Conservation (phyloP, 2,888 invertebrate species). For the Drosophila quasianomalipes region DNA sequence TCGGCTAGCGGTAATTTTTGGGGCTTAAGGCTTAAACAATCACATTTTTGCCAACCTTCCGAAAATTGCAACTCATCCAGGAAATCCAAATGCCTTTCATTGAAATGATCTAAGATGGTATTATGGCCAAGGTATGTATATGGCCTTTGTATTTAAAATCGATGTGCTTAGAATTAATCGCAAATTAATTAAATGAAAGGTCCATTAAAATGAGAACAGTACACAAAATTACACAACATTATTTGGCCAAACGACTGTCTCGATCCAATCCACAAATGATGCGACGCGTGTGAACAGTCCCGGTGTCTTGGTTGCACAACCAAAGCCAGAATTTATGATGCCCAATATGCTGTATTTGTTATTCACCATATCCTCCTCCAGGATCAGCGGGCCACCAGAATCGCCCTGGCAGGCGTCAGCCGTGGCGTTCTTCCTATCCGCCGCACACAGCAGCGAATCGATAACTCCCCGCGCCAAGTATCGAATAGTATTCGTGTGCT, state of each 20-base stretch:
- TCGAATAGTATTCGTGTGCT: conserved; percentile 32
- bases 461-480: conserved; percentile 64
- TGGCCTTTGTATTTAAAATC: conserved; percentile 35
- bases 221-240: conserved; percentile 16
- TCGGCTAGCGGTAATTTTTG: not conserved
- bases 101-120: not conserved
- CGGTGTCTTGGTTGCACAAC: conserved; percentile 79
- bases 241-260: conserved; percentile 81
- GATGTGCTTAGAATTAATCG: conserved; percentile 33
- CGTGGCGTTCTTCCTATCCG: conserved; percentile 50
- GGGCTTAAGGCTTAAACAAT: not conserved
- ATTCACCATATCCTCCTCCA: conserved; percentile 54
- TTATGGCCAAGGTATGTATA: conserved; percentile 3
- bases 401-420: conserved; percentile 83
- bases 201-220: conserved; percentile 14
- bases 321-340: conserved; percentile 80
- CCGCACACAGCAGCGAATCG: conserved; percentile 69
- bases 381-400: conserved; percentile 82
- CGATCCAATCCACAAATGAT: conserved; percentile 82
- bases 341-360: conserved; percentile 75
- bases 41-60: not conserved
- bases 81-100: not conserved
- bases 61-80: not conserved
- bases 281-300: conserved; percentile 83
- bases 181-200: conserved; percentile 25